Evolutionary conservation across 1,140 invertebrate genomes (phyloP).

Genomic region (Caenorhabditis briggsae): DNA sequence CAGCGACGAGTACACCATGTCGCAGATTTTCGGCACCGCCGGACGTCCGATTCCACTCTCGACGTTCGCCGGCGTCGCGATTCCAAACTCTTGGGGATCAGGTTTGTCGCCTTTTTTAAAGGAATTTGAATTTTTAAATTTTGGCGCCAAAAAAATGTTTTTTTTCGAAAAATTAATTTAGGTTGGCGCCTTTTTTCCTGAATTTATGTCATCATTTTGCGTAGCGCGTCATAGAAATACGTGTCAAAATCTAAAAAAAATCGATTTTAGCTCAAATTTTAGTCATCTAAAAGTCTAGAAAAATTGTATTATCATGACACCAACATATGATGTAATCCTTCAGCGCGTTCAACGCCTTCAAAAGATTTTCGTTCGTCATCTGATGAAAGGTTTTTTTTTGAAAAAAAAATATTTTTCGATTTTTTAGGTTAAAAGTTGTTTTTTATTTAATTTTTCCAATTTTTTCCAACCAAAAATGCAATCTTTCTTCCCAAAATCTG

Average conservation of each 20-base stretch:
- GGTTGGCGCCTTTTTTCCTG: no score
- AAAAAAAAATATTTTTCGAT: background rate
- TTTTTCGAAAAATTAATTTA: no score
- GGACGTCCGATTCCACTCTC: conserved; percentile 64
- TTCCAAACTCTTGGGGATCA: conserved; percentile 63
- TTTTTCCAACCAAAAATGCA: background rate
- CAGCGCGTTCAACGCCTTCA: conserved; percentile 39
- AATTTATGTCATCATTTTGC: no score
- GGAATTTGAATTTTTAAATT: background rate
- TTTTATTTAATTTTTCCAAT: background rate
- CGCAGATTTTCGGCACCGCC: conserved; percentile 64
- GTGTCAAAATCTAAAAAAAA: no score
- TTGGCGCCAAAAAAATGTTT: background rate
- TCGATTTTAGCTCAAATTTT: no score
- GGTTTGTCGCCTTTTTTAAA: background rate
- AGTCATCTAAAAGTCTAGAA: background rate
- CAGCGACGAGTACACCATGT: conserved; percentile 67
- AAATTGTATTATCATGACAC: background rate
- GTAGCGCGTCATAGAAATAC: no score
- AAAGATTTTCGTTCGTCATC: conserved; percentile 37
- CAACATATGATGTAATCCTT: background rate
- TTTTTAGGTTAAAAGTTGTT: background rate
- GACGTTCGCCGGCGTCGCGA: conserved; percentile 42
- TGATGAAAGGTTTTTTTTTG: conserved; percentile 25
- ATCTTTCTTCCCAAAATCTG: no score